Evolutionary conservation across 2,888 invertebrate species (phyloP).

Genomic region (Falcaria lacertinaria): DNA sequence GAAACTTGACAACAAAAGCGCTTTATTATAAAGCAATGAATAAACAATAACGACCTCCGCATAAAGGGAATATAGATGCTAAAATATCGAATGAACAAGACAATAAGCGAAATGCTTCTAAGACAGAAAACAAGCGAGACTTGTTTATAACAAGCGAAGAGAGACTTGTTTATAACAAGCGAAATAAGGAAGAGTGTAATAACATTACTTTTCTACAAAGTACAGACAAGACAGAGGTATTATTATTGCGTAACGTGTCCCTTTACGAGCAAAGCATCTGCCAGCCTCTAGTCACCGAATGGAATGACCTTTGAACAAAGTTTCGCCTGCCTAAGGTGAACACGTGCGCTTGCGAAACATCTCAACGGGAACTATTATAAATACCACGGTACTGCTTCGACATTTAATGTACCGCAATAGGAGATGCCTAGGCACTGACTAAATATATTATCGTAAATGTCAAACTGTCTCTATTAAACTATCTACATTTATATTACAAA

Average conservation of each 20-base stretch:
- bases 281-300: conserved; percentile 55
- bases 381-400: conserved; percentile 32
- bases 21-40: conserved; percentile 31
- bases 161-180: no score
- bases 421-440: conserved; percentile 4
- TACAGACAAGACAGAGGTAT: conserved; percentile 15
- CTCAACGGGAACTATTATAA: conserved; percentile 25
- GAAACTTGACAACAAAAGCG: conserved; percentile 32
- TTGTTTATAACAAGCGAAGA: no score
- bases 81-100: conserved; percentile 17
- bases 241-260: conserved; percentile 36
- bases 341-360: conserved; percentile 55
- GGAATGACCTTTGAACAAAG: conserved; percentile 57
- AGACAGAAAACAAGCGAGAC: no score
- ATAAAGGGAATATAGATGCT: conserved; percentile 37
- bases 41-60: conserved; percentile 43
- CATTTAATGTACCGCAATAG: conserved; percentile 25
- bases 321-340: conserved; percentile 25
- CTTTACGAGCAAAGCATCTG: conserved; percentile 62
- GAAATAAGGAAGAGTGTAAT: no score
- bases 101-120: conserved; percentile 5
- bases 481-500: neutral
- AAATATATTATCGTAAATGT: neutral
- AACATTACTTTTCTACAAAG: conserved; percentile 11
- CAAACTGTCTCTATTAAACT: neutral